A percentile compares a stretch with the other conserved stretches of the same genome.
phyloP scores from a whole-genome alignment of 2,797 vertebrate genomes.

The Pseudochirops cupreus region DNA sequence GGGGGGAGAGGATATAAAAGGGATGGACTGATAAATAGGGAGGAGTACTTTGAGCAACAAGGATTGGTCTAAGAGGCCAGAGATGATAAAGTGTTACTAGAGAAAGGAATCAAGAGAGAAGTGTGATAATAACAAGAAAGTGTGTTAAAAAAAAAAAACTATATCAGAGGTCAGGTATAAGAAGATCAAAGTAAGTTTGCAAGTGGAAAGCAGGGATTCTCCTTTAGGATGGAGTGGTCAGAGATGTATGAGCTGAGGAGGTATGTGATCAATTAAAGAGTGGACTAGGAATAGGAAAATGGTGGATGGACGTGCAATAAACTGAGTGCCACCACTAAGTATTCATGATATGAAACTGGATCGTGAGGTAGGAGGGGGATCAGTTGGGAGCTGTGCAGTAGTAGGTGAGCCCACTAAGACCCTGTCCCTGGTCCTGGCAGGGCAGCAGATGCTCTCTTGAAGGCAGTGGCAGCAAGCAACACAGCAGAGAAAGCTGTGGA shows the following conservation, averaged over 20 bases:
- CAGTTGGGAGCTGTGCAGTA: slow-evolving; percentile 11
- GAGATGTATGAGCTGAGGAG: background rate
- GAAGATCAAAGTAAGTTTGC: background rate
- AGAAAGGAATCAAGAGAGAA: background rate
- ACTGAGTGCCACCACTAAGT: background rate
- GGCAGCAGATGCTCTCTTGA: slow-evolving; percentile 84
- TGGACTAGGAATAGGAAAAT: background rate
- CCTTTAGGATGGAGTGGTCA: background rate
- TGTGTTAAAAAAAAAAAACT: slow-evolving; percentile 21
- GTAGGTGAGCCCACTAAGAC: slow-evolving; percentile 35
- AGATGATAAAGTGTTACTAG: slow-evolving; percentile 70
- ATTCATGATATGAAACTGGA: background rate
- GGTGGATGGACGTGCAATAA: background rate
- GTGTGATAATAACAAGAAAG: slow-evolving; percentile 43
- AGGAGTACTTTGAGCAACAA: slow-evolving; percentile 10
- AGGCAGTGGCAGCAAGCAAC: slow-evolving; percentile 82
- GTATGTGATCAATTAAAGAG: background rate
- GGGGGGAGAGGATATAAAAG: background rate
- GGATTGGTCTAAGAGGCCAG: slow-evolving; percentile 1
- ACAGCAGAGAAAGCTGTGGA: slow-evolving; percentile 84
- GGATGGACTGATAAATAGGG: background rate
- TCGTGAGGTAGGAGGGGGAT: background rate
- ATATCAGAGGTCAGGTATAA: background rate
- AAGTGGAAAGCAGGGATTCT: background rate
- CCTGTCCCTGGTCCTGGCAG: slow-evolving; percentile 68